Conservation (phyloP, 2,888 invertebrate genomes). For the Scaeva pyrastri region DNA sequence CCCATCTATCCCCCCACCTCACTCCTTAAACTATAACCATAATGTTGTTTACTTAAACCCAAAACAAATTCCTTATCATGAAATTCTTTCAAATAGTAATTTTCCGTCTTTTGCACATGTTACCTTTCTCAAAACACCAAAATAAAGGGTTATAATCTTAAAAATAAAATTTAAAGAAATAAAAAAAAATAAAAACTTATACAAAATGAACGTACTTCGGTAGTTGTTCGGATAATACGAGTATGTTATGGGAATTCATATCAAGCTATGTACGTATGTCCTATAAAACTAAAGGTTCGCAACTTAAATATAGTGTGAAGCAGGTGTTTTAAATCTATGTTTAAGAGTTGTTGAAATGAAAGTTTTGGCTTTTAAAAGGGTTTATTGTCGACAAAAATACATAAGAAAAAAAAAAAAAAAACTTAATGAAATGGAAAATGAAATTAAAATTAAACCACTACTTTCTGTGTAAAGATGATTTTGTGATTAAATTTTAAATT, state of each 20-base stretch:
- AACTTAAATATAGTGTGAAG: not conserved
- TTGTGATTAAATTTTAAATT: no score
- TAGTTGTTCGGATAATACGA: no score
- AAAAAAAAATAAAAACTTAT: not conserved
- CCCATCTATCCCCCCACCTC: not conserved
- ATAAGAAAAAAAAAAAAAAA: not conserved
- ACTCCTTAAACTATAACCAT: no score
- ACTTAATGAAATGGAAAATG: no score
- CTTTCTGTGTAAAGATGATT: no score
- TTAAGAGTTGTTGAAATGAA: constrained; percentile 6
- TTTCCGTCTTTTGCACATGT: constrained; percentile 21
- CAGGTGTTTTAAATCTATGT: constrained; percentile 17
- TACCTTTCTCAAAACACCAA: constrained; percentile 6
- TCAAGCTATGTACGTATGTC: not conserved
- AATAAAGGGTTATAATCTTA: constrained; percentile 4
- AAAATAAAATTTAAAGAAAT: not conserved
- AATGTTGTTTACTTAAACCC: not conserved
- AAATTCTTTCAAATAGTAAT: constrained; percentile 14
- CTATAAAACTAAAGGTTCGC: not conserved
- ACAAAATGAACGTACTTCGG: not conserved
- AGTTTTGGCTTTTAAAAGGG: not conserved
- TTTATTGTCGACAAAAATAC: not conserved
- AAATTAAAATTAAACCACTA: no score
- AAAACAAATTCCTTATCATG: constrained; percentile 14
- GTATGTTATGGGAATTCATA: not conserved